A percentile compares a stretch with the other conserved stretches of the same genome.
Conservation (phyloP, 2,797 vertebrate genomes). For the Salarias fasciatus region DNA sequence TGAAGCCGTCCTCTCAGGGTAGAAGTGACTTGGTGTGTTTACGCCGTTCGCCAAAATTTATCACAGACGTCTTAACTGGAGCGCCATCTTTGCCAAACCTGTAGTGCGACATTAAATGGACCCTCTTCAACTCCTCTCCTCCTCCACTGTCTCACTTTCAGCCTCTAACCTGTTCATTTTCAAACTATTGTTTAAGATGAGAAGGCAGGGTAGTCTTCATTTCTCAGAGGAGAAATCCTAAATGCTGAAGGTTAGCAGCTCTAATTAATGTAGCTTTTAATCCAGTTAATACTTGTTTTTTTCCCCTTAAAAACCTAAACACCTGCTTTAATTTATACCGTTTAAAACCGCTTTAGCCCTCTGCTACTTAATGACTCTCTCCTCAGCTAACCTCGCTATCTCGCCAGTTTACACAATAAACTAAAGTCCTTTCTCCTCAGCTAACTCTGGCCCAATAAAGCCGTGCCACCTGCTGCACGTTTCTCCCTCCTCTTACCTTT, state of each 20-base stretch:
- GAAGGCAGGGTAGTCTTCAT: background rate
- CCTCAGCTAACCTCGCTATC: constrained; percentile 18
- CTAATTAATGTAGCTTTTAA: background rate
- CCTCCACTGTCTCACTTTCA: background rate
- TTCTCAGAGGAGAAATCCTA: constrained; percentile 8
- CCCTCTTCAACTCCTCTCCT: constrained; percentile 7
- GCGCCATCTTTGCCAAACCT: constrained; percentile 25
- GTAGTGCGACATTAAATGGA: constrained; percentile 6
- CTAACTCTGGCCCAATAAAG: constrained; percentile 18
- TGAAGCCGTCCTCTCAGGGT: constrained; percentile 3
- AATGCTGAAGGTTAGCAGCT: background rate
- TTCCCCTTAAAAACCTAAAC: background rate
- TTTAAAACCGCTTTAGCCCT: background rate
- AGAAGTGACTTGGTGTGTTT: constrained; percentile 17
- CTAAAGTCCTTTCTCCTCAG: constrained; percentile 19
- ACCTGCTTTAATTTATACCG: background rate
- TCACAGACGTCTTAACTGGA: constrained; percentile 19
- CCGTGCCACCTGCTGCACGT: background rate
- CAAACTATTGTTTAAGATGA: background rate
- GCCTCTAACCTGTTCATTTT: too few relatives aligned
- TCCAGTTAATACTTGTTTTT: background rate
- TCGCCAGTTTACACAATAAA: constrained; percentile 20
- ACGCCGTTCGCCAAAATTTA: constrained; percentile 18
- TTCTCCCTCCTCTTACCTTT: constrained; percentile 21
- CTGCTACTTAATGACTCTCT: constrained; percentile 19